A percentile compares a stretch with the other conserved stretches of the same genome.
Conservation (phyloP, 1,140 invertebrate genomes). For the Pseudomyrmex concolor region DNA sequence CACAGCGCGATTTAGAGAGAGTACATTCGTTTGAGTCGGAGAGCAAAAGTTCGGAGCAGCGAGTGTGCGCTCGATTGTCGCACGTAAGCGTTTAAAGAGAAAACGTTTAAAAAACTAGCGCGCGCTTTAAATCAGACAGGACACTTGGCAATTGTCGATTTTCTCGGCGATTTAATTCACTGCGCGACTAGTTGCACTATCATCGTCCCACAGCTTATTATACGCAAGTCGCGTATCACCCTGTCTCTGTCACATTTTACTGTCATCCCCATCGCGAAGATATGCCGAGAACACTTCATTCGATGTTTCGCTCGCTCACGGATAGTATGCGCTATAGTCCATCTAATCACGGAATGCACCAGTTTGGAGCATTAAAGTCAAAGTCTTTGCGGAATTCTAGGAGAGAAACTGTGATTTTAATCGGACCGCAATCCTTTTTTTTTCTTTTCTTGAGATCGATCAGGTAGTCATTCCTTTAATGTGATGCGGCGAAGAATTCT, state of each 20-base stretch:
- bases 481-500: not conserved
- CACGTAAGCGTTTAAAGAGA: not conserved
- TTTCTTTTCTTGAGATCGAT: not conserved
- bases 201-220: constrained; percentile 59
- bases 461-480: constrained; percentile 62
- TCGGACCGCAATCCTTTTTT: constrained; percentile 8
- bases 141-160: constrained; percentile 79
- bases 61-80: constrained; percentile 1
- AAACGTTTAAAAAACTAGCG: not conserved
- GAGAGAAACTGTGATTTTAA: not conserved
- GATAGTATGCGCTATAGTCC: not conserved
- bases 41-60: not conserved
- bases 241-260: constrained; percentile 51
- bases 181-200: constrained; percentile 45
- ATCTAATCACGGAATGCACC: constrained; percentile 13
- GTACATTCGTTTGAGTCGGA: constrained; percentile 1
- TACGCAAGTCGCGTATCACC: constrained; percentile 61
- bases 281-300: not conserved
- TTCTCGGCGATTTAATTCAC: constrained; percentile 41
- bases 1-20: constrained; percentile 66
- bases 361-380: not conserved
- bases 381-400: not conserved
- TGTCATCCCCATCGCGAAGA: constrained; percentile 51
- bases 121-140: constrained; percentile 41
- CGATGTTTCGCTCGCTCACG: not conserved